Conservation (phyloP, 1,140 invertebrate species). For the Hylaeus anthracinus region DNA sequence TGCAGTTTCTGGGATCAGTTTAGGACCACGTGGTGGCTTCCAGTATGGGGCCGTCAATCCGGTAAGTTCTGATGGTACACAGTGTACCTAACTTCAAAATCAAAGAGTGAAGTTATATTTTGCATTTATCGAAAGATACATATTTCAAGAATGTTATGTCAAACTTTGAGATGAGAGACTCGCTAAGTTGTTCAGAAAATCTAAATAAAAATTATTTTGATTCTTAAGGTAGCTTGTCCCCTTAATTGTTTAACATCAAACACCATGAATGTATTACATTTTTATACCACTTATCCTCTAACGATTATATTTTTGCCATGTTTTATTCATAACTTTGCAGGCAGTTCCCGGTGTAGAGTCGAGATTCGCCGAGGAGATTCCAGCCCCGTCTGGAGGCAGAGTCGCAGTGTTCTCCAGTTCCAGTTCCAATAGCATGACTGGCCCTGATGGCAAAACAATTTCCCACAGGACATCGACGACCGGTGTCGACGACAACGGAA, state of each 20-base stretch:
- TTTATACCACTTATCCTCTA: too few species aligned
- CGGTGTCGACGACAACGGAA: constrained; percentile 87
- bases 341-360: constrained; percentile 83
- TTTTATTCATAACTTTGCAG: constrained; percentile 73
- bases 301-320: too few species aligned
- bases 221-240: too few species aligned
- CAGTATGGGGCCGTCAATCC: constrained; percentile 69
- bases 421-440: constrained; percentile 81
- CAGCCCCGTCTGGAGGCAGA: constrained; percentile 74
- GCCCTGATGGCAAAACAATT: constrained; percentile 83
- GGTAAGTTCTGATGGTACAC: constrained; percentile 49
- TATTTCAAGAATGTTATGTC: too few species aligned
- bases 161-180: too few species aligned
- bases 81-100: too few species aligned
- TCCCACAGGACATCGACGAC: constrained; percentile 83
- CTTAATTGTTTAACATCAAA: too few species aligned
- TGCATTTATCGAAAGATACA: too few species aligned
- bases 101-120: too few species aligned
- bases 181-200: too few species aligned
- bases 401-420: constrained; percentile 84
- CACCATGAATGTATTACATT: too few species aligned
- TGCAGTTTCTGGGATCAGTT: constrained; percentile 58
- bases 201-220: too few species aligned
- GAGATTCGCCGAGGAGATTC: constrained; percentile 77
- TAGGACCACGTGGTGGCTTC: constrained; percentile 72